phyloP scores from a whole-genome alignment of 1,140 invertebrate genomes.

The Heliconius melpomene region DNA sequence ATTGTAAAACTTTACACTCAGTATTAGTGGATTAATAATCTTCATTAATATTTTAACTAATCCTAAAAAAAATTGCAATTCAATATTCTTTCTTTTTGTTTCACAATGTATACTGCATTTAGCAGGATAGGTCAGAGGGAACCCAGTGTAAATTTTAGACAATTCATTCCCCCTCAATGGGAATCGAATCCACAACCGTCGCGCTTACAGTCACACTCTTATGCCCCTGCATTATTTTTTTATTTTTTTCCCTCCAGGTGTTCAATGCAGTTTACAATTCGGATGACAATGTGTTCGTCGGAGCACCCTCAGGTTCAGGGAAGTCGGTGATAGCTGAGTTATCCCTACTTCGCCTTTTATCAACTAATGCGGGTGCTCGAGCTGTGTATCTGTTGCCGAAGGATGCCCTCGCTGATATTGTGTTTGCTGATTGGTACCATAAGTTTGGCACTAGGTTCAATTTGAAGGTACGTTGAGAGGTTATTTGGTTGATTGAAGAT shows the following conservation, averaged over 20 bases:
- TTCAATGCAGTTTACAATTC: slow-evolving; percentile 99
- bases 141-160: too few relatives aligned
- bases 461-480: slow-evolving; percentile 84
- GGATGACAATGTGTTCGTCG: slow-evolving; percentile 99
- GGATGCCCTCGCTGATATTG: slow-evolving; percentile 94
- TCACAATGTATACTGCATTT: too few relatives aligned
- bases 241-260: slow-evolving; percentile 79
- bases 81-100: too few relatives aligned
- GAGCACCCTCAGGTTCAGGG: slow-evolving; percentile 97
- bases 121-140: too few relatives aligned
- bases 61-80: too few relatives aligned
- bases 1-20: too few relatives aligned
- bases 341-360: slow-evolving; percentile 94
- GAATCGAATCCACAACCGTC: too few relatives aligned
- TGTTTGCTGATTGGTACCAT: slow-evolving; percentile 94
- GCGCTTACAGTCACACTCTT: too few relatives aligned
- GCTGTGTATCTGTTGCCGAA: slow-evolving; percentile 97
- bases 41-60: too few relatives aligned
- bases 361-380: slow-evolving; percentile 85
- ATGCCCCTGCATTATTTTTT: too few relatives aligned
- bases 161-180: too few relatives aligned
- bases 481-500: neutral
- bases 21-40: too few relatives aligned
- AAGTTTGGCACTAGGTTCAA: slow-evolving; percentile 92
- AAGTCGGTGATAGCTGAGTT: slow-evolving; percentile 99